A percentile compares a stretch with the other conserved stretches of the same genome.
Conservation (phyloP, 2,797 vertebrate species). For the Argya squamiceps region DNA sequence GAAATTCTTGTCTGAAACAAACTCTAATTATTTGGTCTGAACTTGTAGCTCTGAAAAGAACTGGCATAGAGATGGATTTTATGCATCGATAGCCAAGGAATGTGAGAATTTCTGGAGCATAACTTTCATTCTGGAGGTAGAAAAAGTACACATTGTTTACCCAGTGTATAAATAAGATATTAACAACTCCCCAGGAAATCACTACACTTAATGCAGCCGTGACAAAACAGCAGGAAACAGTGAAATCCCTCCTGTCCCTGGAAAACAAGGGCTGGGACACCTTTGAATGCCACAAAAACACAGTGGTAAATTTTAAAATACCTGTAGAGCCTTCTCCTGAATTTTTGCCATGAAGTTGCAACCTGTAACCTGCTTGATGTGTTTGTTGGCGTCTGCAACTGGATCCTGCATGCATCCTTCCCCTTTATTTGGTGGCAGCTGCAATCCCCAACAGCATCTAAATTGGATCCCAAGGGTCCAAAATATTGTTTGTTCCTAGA, state of each 20-base stretch:
- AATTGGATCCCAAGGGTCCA: slow-evolving; percentile 70
- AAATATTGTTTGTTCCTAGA: slow-evolving; percentile 13
- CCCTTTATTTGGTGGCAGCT: slow-evolving; percentile 34
- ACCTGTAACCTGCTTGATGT: neutral
- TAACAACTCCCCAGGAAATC: slow-evolving; percentile 16
- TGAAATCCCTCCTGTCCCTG: neutral
- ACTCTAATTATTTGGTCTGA: neutral
- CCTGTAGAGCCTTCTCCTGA: neutral
- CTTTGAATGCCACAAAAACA: neutral
- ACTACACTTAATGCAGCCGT: neutral
- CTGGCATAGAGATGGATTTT: slow-evolving; percentile 12
- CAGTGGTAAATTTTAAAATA: neutral
- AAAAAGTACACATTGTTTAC: neutral
- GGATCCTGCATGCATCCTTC: neutral
- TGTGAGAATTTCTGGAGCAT: neutral
- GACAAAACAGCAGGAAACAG: neutral
- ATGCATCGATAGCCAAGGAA: neutral
- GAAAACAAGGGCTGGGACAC: neutral
- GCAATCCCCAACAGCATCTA: slow-evolving; percentile 37
- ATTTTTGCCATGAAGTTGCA: neutral
- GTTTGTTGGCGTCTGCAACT: slow-evolving; percentile 38
- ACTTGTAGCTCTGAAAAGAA: neutral
- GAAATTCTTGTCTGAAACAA: neutral
- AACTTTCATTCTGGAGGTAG: neutral
- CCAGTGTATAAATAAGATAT: slow-evolving; percentile 23